Conservation (phyloP, 2,888 invertebrate genomes). For the Empis livida region DNA sequence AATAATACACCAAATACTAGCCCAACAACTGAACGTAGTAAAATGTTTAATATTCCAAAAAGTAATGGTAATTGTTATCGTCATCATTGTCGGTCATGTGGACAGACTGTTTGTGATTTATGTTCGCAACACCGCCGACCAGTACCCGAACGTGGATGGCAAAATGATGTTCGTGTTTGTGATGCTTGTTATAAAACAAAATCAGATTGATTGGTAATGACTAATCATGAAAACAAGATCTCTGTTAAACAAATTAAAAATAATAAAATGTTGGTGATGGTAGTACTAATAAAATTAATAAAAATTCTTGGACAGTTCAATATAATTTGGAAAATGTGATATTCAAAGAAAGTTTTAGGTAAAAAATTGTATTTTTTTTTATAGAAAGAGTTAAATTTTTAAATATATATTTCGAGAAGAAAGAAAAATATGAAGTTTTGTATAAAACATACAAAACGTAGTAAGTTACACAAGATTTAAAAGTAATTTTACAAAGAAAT, state of each 20-base stretch:
- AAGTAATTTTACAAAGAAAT: too few relatives aligned
- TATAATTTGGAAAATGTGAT: not conserved
- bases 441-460: too few relatives aligned
- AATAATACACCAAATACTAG: slow-evolving; percentile 21
- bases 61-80: slow-evolving; percentile 27
- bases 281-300: not conserved
- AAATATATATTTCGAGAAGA: too few relatives aligned
- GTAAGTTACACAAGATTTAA: too few relatives aligned
- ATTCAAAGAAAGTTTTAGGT: too few relatives aligned
- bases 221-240: too few relatives aligned
- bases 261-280: too few relatives aligned
- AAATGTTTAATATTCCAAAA: slow-evolving; percentile 4
- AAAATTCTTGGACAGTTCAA: not conserved
- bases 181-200: slow-evolving; percentile 40
- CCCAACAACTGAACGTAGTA: slow-evolving; percentile 8
- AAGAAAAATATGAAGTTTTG: too few relatives aligned
- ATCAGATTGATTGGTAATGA: too few relatives aligned
- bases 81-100: slow-evolving; percentile 62
- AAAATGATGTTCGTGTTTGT: slow-evolving; percentile 56
- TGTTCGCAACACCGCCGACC: slow-evolving; percentile 42
- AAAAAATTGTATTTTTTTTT: too few relatives aligned
- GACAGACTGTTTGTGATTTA: slow-evolving; percentile 52
- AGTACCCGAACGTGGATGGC: slow-evolving; percentile 63
- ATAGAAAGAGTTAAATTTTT: too few relatives aligned
- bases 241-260: too few relatives aligned